A percentile compares a stretch with the other conserved stretches of the same genome.
phyloP scores from a whole-genome alignment of 2,888 invertebrate genomes.

The Podabrus alpinus region DNA sequence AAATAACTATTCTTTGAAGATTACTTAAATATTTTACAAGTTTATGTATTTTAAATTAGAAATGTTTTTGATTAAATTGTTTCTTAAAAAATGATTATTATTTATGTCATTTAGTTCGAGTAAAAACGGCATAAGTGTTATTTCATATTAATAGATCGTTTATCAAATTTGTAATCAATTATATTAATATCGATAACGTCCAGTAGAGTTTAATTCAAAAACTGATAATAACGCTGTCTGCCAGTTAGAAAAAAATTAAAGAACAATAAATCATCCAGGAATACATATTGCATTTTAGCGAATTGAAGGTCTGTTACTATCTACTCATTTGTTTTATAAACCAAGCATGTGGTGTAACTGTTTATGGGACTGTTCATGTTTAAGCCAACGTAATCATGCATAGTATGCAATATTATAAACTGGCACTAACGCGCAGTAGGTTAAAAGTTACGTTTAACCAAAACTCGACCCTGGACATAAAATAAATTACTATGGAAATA shows the following conservation, averaged over 20 bases:
- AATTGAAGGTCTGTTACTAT: conserved; percentile 39
- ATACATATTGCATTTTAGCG: conserved; percentile 40
- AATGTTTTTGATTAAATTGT: neutral
- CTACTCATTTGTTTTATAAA: conserved; percentile 42
- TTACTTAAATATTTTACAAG: too few species aligned
- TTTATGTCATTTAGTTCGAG: neutral
- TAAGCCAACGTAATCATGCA: conserved; percentile 36
- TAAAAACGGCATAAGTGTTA: neutral
- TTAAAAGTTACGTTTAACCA: conserved; percentile 21
- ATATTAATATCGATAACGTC: conserved; percentile 14
- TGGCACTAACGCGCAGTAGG: conserved; percentile 17
- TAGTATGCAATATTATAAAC: conserved; percentile 30
- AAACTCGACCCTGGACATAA: conserved; percentile 26
- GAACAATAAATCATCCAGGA: conserved; percentile 37
- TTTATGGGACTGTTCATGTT: conserved; percentile 38
- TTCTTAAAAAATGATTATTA: too few species aligned
- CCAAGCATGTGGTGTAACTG: conserved; percentile 39
- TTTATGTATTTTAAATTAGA: too few species aligned
- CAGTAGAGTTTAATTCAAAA: conserved; percentile 8
- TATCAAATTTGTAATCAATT: conserved; percentile 23
- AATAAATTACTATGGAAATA: conserved; percentile 43
- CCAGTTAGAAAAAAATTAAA: conserved; percentile 19
- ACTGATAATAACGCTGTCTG: conserved; percentile 15
- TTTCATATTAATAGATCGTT: conserved; percentile 15
- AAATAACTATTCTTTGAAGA: too few species aligned